A percentile compares a stretch with the other conserved stretches of the same genome.
phyloP scores from a whole-genome alignment of 2,113 vertebrate genomes.

The Seriola quinqueradiata region DNA sequence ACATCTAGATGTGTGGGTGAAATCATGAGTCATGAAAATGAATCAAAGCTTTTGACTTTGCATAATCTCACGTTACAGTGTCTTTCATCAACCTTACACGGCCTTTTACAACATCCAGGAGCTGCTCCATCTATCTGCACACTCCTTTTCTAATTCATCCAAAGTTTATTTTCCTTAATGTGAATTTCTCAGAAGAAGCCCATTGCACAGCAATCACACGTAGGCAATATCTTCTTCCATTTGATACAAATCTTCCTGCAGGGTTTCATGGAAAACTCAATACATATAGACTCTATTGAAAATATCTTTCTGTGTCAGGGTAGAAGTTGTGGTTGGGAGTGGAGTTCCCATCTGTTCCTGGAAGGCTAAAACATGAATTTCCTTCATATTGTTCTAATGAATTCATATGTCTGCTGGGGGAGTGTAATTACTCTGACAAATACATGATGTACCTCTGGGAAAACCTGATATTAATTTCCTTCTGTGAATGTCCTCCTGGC shows the following conservation, averaged over 20 bases:
- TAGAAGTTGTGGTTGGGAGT: conserved; percentile 16
- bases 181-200: conserved; percentile 33
- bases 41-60: neutral
- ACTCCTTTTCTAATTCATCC: conserved; percentile 6
- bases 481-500: conserved; percentile 51
- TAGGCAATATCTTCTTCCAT: conserved; percentile 41
- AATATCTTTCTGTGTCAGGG: conserved; percentile 52
- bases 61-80: conserved; percentile 31
- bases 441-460: conserved; percentile 41
- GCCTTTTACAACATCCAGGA: conserved; percentile 5
- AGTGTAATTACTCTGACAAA: conserved; percentile 62
- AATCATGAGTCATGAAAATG: too few species aligned
- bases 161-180: conserved; percentile 45
- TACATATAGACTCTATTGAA: conserved; percentile 52
- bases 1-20: too few species aligned
- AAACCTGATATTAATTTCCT: conserved; percentile 55
- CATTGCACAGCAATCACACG: conserved; percentile 29
- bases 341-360: conserved; percentile 41
- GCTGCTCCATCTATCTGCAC: conserved; percentile 15
- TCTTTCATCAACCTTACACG: neutral
- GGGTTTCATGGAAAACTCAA: conserved; percentile 58
- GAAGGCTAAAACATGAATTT: conserved; percentile 52
- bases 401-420: conserved; percentile 57
- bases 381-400: conserved; percentile 66
- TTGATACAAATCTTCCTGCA: conserved; percentile 43